Evolutionary conservation across 2,797 vertebrate species (phyloP), one percentile per base, ranked within the genome.

Genomic region (Leptodactylus fallax): DNA sequence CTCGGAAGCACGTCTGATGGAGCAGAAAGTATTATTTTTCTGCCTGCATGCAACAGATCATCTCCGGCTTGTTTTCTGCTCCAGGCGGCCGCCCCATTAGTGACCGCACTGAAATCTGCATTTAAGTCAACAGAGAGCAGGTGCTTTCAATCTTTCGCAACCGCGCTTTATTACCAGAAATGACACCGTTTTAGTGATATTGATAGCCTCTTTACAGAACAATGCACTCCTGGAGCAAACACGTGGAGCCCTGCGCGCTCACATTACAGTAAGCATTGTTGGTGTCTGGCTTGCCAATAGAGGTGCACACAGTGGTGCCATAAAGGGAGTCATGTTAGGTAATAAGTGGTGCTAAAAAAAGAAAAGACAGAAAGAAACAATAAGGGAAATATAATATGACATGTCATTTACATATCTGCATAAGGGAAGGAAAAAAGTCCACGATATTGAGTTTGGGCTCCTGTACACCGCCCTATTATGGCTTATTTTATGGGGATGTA

Each of bases 51-150:
- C 82, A 90, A 47, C 60, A 87, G 77, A 90, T 90, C 89, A 91
- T 90, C 90, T 91, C 90, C 90, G 71, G 72, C 60, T 84, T 89
- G 90, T 82, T 90, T 61, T 92, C 82, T 91, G 86, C 88, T 91
- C 90, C 79, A 87, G 89, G 87, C 87, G 85, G 91, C 81, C 90
- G 92, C 88, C 87, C 87, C 91, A 90, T 92, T 91, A 92, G 90
- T 91, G 90, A 91, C 90, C 90, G 88, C 25, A 49, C 83, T 89
- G 51, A 76, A 85, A 87, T 90, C 90, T 83, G 87, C 90, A 88
- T 83, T 85, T 92, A 88, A 90, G 92, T 93, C 93, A 93, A 93
- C 91, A 94, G 90, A 91, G 87, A 91, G 84, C 92, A 93, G 92
- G 90, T 93, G 92, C 90, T 92, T 88, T 49, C 61, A 60, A 58